Conservation (phyloP, 1,140 invertebrate species). For the Agraylea sexmaculata region DNA sequence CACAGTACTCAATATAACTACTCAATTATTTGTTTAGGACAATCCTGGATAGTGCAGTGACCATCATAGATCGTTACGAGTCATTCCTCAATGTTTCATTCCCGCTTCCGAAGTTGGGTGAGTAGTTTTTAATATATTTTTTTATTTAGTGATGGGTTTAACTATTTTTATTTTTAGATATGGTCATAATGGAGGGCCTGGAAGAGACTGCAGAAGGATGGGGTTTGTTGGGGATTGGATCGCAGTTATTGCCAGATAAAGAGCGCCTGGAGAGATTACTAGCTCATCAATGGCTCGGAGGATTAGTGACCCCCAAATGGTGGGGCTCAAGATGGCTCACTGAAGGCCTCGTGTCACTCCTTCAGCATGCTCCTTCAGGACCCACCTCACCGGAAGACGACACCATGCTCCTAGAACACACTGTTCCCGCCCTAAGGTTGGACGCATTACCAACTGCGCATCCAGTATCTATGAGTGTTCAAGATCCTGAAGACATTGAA, state of each 20-base stretch:
- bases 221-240: conserved; percentile 19
- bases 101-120: conserved; percentile 19
- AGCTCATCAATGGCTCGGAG: conserved; percentile 36
- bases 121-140: conserved; percentile 1
- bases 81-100: conserved; percentile 18
- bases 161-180: conserved; percentile 10
- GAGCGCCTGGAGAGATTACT: conserved; percentile 18
- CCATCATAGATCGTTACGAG: conserved; percentile 20
- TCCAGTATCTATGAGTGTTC: conserved; percentile 67
- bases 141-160: background rate
- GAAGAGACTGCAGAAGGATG: conserved; percentile 20
- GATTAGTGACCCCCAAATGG: conserved; percentile 36
- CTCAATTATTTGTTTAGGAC: conserved; percentile 10
- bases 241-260: conserved; percentile 15
- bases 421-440: conserved; percentile 26
- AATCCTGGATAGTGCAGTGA: conserved; percentile 17
- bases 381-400: conserved; percentile 9
- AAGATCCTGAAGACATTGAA: conserved; percentile 72
- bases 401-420: conserved; percentile 17
- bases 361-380: conserved; percentile 20
- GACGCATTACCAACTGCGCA: conserved; percentile 71
- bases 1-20: background rate
- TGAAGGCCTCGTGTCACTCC: conserved; percentile 34
- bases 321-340: conserved; percentile 39
- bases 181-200: conserved; percentile 20